These are phyloP conservation scores for Orgyia antiqua DNA, from an alignment of 2,888 invertebrate species.

Conservation along the genomic window DNA sequence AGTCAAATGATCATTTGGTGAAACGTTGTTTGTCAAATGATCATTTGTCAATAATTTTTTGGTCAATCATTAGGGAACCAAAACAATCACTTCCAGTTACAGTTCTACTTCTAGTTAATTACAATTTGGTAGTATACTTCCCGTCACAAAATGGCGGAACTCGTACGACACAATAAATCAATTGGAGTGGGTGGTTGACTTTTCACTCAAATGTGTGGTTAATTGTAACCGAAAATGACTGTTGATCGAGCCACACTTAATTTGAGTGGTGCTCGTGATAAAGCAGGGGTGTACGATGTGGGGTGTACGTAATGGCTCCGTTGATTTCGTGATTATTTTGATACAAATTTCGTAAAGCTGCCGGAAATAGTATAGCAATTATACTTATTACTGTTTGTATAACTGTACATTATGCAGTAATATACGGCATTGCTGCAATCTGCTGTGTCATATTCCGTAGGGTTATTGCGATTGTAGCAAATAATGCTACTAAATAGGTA, in stretches of 20 bases:
- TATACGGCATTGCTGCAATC: neutral
- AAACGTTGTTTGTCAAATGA: no score
- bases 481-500: no score
- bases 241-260: slow-evolving; percentile 78
- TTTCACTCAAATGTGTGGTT: slow-evolving; percentile 79
- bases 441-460: no score
- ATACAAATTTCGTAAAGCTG: slow-evolving; percentile 51
- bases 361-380: slow-evolving; percentile 50
- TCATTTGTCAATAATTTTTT: no score
- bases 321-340: slow-evolving; percentile 64
- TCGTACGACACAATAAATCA: slow-evolving; percentile 74
- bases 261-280: slow-evolving; percentile 70
- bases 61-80: no score
- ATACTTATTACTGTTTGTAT: slow-evolving; percentile 38
- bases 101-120: slow-evolving; percentile 32
- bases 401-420: slow-evolving; percentile 7
- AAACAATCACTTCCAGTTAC: slow-evolving; percentile 4
- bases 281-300: slow-evolving; percentile 43
- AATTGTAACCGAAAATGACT: slow-evolving; percentile 79
- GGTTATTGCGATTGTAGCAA: no score
- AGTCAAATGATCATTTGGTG: no score
- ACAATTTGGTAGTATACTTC: slow-evolving; percentile 40
- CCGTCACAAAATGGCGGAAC: slow-evolving; percentile 71
- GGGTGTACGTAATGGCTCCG: slow-evolving; percentile 62
- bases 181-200: slow-evolving; percentile 79